Percentiles rank a stretch among this genome's conserved stretches.
Conservation (phyloP, 2,888 invertebrate species). For the Phymatocera aterrima region DNA sequence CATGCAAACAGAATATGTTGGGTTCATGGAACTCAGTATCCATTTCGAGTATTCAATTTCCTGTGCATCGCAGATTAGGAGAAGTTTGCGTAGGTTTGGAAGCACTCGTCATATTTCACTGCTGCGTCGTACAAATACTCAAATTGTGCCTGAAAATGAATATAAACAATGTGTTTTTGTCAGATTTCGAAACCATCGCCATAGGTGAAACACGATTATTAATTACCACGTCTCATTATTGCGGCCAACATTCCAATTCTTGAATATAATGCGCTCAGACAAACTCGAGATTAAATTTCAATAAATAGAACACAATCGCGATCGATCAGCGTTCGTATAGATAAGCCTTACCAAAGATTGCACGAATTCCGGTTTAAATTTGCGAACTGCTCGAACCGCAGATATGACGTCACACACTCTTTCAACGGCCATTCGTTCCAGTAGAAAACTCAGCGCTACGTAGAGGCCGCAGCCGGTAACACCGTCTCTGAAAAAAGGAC, state of each 20-base stretch:
- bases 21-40: no score
- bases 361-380: slow-evolving; percentile 73
- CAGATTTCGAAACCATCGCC: no score
- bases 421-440: slow-evolving; percentile 76
- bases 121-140: slow-evolving; percentile 71
- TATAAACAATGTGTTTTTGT: no score
- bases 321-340: neutral
- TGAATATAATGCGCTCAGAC: no score
- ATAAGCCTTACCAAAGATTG: slow-evolving; percentile 61
- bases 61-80: neutral
- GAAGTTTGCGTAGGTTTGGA: slow-evolving; percentile 70
- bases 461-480: slow-evolving; percentile 75
- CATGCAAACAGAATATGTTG: no score
- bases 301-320: neutral
- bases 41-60: neutral
- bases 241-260: no score
- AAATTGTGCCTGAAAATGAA: slow-evolving; percentile 67
- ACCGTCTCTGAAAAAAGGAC: slow-evolving; percentile 71
- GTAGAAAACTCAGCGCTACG: slow-evolving; percentile 73
- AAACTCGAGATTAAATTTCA: neutral
- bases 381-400: slow-evolving; percentile 71
- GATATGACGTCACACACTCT: slow-evolving; percentile 67
- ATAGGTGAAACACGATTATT: no score
- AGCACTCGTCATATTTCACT: slow-evolving; percentile 65
- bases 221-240: no score